Evolutionary conservation across 2,113 vertebrate species (phyloP).

Genomic region (Ramphastos sulfuratus): DNA sequence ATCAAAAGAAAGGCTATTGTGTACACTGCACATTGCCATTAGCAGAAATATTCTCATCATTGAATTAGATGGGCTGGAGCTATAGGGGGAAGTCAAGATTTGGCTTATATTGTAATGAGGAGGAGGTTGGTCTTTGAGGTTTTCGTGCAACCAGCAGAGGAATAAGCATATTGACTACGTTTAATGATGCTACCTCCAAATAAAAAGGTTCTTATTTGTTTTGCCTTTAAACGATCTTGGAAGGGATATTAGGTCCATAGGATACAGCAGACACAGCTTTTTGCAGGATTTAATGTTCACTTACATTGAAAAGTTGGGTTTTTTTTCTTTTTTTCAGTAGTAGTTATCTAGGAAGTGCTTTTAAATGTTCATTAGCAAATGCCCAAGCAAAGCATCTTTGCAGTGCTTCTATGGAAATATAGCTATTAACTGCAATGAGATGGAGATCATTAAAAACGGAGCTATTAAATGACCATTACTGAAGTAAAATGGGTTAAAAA

Average conservation of each 20-base stretch:
- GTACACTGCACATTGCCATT: constrained; percentile 60
- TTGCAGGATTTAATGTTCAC: constrained; percentile 21
- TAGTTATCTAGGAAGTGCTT: constrained; percentile 47
- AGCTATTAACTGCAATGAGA: constrained; percentile 40
- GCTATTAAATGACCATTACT: constrained; percentile 32
- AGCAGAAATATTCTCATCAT: constrained; percentile 75
- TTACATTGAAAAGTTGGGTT: background rate
- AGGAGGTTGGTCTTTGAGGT: background rate
- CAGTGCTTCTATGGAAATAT: constrained; percentile 56
- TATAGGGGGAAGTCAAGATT: constrained; percentile 46
- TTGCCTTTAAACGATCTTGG: background rate
- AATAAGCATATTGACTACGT: background rate
- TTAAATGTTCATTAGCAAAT: constrained; percentile 56
- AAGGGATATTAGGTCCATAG: background rate
- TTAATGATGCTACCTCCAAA: constrained; percentile 23
- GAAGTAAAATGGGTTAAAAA: constrained; percentile 10
- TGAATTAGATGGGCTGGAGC: constrained; percentile 67
- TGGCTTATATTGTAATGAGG: constrained; percentile 31
- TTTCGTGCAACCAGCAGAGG: constrained; percentile 11
- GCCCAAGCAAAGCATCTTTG: constrained; percentile 40
- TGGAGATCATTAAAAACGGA: constrained; percentile 38
- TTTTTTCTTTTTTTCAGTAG: constrained; percentile 31
- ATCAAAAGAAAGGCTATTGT: constrained; percentile 76
- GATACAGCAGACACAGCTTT: constrained; percentile 16
- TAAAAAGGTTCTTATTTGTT: constrained; percentile 23